phyloP scores from a whole-genome alignment of 2,113 vertebrate genomes.

The Etheostoma spectabile region DNA sequence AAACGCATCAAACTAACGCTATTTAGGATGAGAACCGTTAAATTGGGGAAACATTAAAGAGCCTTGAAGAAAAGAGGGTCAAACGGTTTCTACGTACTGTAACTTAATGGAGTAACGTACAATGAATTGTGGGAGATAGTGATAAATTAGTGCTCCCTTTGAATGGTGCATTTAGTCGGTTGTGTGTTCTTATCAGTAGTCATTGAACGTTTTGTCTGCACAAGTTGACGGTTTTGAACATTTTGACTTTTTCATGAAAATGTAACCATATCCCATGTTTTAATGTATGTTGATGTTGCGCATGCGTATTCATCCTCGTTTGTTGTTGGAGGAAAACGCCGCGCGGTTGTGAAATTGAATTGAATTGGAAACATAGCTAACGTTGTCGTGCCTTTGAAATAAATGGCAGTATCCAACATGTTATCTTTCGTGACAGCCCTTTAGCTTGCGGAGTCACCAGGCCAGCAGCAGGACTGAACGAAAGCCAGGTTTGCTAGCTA shows the following conservation, averaged over 20 bases:
- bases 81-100: background rate
- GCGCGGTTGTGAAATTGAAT: constrained; percentile 11
- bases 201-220: accelerated
- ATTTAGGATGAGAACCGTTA: background rate
- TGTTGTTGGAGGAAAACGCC: background rate
- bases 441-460: background rate
- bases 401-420: background rate
- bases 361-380: background rate
- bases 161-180: background rate
- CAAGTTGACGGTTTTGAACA: background rate
- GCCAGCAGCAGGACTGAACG: background rate
- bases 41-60: background rate
- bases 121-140: constrained; percentile 11
- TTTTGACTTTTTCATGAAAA: accelerated
- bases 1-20: background rate
- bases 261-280: background rate
- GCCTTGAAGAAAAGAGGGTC: background rate
- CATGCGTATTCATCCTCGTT: constrained; percentile 46
- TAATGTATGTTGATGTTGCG: background rate
- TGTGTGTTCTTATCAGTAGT: accelerated
- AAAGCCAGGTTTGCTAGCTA: background rate
- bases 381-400: accelerated
- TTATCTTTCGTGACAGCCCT: accelerated
- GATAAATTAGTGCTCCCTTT: background rate
- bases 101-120: background rate